phyloP scores from a whole-genome alignment of 2,888 invertebrate species.

The Epinotia demarniana region DNA sequence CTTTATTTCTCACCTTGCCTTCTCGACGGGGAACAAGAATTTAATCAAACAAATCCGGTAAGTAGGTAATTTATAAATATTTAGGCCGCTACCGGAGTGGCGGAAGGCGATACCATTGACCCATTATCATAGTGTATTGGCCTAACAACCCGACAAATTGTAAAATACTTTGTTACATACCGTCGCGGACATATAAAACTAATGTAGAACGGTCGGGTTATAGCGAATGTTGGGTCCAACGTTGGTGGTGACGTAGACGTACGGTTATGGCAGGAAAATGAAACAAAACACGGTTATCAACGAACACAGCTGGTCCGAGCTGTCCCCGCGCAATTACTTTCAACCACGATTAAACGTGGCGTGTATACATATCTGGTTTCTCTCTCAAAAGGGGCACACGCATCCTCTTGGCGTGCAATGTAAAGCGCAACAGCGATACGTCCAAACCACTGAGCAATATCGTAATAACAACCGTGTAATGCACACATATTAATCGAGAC shows the following conservation, averaged over 20 bases:
- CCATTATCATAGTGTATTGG: slow-evolving; percentile 53
- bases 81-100: slow-evolving; percentile 52
- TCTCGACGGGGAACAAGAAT: slow-evolving; percentile 1
- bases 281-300: slow-evolving; percentile 74
- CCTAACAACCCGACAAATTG: slow-evolving; percentile 51
- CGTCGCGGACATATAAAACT: slow-evolving; percentile 28
- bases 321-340: slow-evolving; percentile 51
- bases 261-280: slow-evolving; percentile 68
- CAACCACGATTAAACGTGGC: slow-evolving; percentile 14
- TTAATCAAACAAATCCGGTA: slow-evolving; percentile 38
- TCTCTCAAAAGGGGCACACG: neutral
- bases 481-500: slow-evolving; percentile 52
- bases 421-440: slow-evolving; percentile 17
- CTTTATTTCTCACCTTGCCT: slow-evolving; percentile 11
- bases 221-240: slow-evolving; percentile 54
- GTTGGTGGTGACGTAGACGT: slow-evolving; percentile 62
- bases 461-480: slow-evolving; percentile 46
- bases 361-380: slow-evolving; percentile 53
- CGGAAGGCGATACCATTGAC: slow-evolving; percentile 52
- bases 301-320: slow-evolving; percentile 69
- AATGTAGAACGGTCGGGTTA: slow-evolving; percentile 47
- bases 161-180: slow-evolving; percentile 40
- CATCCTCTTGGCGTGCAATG: slow-evolving; percentile 34
- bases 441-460: slow-evolving; percentile 26
- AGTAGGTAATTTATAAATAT: slow-evolving; percentile 43